Evolutionary conservation across 2,797 vertebrate species (phyloP), one percentile per base, ranked within the genome.

Genomic region (Paramormyrops hopkinsi): DNA sequence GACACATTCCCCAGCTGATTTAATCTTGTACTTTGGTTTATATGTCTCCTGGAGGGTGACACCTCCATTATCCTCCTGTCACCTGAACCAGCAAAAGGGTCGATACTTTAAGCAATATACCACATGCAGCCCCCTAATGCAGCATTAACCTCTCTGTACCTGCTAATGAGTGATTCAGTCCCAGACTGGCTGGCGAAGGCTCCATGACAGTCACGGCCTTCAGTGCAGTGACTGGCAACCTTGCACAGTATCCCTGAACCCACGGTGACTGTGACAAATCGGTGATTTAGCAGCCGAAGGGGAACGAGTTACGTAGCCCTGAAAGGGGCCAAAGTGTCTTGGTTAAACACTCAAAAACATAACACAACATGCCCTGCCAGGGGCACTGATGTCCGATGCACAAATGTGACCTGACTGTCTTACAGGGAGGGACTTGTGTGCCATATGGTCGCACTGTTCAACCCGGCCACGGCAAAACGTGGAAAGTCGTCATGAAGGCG

Each of bases 371-470:
- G 84, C 50, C 62, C 89, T 88, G 90, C 89, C 88, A 51, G 89
- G 89, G 88, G 46, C 90, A 1, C 83, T 90, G 93, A 91, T 56
- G 69, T 65, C 84, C 89, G 33, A 25, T 91, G 91, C 89, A 91
- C 90, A 91, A 93, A 94, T 92, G 88, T 79, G 44, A 93, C 90
- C 83, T 92, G 92, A 91, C 88, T 91, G 89, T 91, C 91, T 91
- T 89, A 91, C 59, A 82, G 91, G 91, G 53, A 19, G 90, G 83
- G 88, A 88, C 92, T 89, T 92, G 82, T 92, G 91, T 89, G 91
- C 90, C n/a, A 82, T 89, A 92, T 90, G 92, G 91, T 91, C 90
- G 73, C 65, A 83, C 90, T 88, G 89, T 89, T 69, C 79, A 48
- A 51, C 65, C 87, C 87, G 50, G 48, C 83, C 88, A 73, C 62